A percentile compares a stretch with the other conserved stretches of the same genome.
These are phyloP conservation scores for Euphydryas editha DNA, from an alignment of 2,888 invertebrate species.

Conservation along the genomic window DNA sequence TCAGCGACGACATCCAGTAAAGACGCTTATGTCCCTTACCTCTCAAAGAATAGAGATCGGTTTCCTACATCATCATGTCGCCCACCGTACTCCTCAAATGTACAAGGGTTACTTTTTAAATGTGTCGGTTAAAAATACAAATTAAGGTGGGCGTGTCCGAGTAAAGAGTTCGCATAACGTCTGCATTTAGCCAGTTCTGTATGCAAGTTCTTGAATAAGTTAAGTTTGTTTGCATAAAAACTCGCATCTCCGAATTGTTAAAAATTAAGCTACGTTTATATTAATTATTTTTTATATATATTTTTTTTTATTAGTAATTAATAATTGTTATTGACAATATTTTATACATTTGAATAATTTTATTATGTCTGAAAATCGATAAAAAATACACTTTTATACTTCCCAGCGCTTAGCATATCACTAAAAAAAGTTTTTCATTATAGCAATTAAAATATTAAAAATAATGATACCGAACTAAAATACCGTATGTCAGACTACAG, in stretches of 20 bases:
- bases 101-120: constrained; percentile 43
- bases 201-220: constrained; percentile 80
- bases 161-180: constrained; percentile 51
- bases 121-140: constrained; percentile 48
- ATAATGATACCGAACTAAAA: not conserved
- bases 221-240: constrained; percentile 80
- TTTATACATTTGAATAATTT: no score
- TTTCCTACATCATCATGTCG: constrained; percentile 7
- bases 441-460: not conserved
- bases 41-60: constrained; percentile 23
- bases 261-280: constrained; percentile 50
- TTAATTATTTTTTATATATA: constrained; percentile 4
- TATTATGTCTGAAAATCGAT: not conserved
- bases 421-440: no score
- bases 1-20: constrained; percentile 5
- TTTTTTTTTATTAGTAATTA: constrained; percentile 11
- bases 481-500: not conserved
- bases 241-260: constrained; percentile 75
- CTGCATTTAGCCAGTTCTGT: constrained; percentile 68
- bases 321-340: no score
- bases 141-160: constrained; percentile 42
- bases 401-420: no score
- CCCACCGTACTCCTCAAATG: constrained; percentile 28
- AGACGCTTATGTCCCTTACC: constrained; percentile 25
- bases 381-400: not conserved